Evolutionary conservation across 2,888 invertebrate species (phyloP).

Genomic region (Steinernema carpocapsae): DNA sequence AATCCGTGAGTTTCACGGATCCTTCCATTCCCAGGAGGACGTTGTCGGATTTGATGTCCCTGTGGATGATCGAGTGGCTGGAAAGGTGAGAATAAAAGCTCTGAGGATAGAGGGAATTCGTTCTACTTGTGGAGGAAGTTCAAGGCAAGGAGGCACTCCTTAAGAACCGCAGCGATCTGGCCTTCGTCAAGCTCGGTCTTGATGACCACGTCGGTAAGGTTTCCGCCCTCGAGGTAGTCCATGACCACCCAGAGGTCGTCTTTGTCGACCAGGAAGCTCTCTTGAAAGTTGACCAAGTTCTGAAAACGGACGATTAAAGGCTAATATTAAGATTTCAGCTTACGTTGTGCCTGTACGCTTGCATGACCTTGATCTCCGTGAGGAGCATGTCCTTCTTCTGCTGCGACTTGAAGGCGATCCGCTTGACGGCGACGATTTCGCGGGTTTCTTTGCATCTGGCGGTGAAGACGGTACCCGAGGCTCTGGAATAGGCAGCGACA

Average conservation of each 20-base stretch:
- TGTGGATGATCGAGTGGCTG: conserved; percentile 81
- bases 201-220: conserved; percentile 93
- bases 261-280: conserved; percentile 73
- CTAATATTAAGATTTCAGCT: neutral
- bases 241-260: conserved; percentile 95
- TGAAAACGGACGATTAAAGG: conserved; percentile 40
- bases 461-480: conserved; percentile 67
- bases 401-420: conserved; percentile 91
- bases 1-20: conserved; percentile 76
- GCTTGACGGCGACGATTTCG: conserved; percentile 86
- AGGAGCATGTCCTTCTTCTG: conserved; percentile 92
- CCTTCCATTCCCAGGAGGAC: conserved; percentile 83
- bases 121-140: conserved; percentile 79
- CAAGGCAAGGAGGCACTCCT: conserved; percentile 84
- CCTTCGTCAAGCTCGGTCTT: conserved; percentile 95
- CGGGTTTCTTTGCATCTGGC: conserved; percentile 53
- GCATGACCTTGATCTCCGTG: conserved; percentile 87
- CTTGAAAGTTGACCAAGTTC: conserved; percentile 93
- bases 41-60: conserved; percentile 97
- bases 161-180: conserved; percentile 90
- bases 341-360: conserved; percentile 84
- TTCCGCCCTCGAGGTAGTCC: conserved; percentile 92
- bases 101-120: too few species aligned
- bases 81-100: conserved; percentile 35
- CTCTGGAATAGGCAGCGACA: conserved; percentile 49